Evolutionary conservation across 2,797 vertebrate species (phyloP), one percentile per base, ranked within the genome.

Genomic region (Lacerta agilis): DNA sequence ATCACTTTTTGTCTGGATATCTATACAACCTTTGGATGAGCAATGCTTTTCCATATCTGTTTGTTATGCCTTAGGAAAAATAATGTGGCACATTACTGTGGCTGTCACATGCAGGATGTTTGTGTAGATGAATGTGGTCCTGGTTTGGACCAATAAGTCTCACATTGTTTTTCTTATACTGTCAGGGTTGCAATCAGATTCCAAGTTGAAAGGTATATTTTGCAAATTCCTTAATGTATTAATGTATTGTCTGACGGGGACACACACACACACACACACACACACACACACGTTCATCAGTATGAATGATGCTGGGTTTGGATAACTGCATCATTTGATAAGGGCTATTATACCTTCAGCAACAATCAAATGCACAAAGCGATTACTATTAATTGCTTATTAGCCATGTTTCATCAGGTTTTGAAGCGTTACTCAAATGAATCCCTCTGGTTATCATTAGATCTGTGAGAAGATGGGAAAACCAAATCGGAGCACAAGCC

Each of bases 381-480:
- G 17, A 82, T 85, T 66, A 88, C 45, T 87, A 90, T 90, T 92
- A 93, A 89, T 93, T 93, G 78, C 85, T 93, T 95, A 73, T 85
- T 94, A 92, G 58, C 2, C 23, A 86, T 75, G 55, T 88, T 95
- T 94, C 82, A 45, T 92, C 86, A 88, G 73, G 89, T 92, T 90
- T 67, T 93, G 90, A 92, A 92, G 88, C 89, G 82, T 93, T 94
- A 66, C 81, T 89, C 86, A 92, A 91, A 94, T 93, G 91, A 93
- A 36, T 94, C 88, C 88, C 86, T 94, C 90, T 93, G 86, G 85
- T 95, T 95, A 88, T 92, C 92, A 92, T 94, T 88, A 95, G 89
- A 93, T 89, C 79, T 84, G 87, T 66, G 83, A 94, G 78, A 92
- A 83, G 69, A 82, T 94, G 89, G 87, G 91, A 90, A 94, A 89